Conservation (phyloP, 2,113 vertebrate genomes). For the Rhadina sibilatrix region DNA sequence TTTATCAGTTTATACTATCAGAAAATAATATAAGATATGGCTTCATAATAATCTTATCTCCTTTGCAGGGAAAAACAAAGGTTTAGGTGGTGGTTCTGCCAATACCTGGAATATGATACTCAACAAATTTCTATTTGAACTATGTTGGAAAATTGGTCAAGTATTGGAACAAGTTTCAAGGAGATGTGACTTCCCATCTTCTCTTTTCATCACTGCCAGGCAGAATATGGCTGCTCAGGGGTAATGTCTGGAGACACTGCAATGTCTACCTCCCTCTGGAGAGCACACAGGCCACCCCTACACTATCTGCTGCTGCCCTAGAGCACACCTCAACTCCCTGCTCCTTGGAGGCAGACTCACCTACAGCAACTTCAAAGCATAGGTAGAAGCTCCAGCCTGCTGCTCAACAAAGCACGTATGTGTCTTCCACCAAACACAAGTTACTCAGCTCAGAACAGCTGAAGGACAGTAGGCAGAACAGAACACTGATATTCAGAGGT, state of each 20-base stretch:
- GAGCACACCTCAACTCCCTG: background rate
- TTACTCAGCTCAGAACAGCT: background rate
- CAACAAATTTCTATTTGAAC: background rate
- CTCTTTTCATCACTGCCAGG: background rate
- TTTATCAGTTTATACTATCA: background rate
- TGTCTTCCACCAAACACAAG: background rate
- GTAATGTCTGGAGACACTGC: background rate
- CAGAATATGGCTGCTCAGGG: background rate
- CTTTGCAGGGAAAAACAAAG: background rate
- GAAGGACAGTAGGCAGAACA: background rate
- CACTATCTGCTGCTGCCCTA: background rate
- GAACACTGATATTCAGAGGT: background rate
- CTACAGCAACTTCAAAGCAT: background rate
- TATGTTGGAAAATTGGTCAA: background rate
- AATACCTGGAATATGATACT: background rate
- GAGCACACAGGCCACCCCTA: background rate
- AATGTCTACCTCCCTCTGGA: background rate
- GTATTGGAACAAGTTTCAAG: background rate
- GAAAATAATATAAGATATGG: background rate
- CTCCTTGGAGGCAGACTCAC: background rate
- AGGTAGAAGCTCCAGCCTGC: background rate
- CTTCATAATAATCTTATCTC: background rate
- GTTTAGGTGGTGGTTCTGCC: background rate
- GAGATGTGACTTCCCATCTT: accelerated
- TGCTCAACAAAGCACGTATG: accelerated